A percentile compares a stretch with the other conserved stretches of the same genome.
Conservation (phyloP, 2,797 vertebrate species). For the Echiichthys vipera region DNA sequence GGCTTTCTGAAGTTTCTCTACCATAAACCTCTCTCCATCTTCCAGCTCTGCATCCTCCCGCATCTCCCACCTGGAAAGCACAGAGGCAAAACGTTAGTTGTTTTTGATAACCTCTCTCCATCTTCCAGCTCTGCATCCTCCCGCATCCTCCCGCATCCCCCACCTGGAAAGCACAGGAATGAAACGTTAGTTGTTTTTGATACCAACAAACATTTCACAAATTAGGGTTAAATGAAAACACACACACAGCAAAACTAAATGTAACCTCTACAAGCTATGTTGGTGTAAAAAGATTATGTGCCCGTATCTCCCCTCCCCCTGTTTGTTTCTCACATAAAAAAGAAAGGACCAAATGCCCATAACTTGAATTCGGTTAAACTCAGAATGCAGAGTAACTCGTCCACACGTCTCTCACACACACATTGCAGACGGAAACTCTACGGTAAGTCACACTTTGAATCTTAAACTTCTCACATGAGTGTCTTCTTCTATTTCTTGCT, state of each 20-base stretch:
- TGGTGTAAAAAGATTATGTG: neutral
- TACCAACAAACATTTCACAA: slow-evolving; percentile 24
- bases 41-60: slow-evolving; percentile 88
- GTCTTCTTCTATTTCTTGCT: slow-evolving; percentile 24
- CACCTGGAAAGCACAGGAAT: slow-evolving; percentile 87
- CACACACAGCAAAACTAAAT: slow-evolving; percentile 6
- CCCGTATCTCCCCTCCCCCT: neutral
- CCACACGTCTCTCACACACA: slow-evolving; percentile 1
- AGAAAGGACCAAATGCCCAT: neutral
- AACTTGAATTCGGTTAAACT: neutral
- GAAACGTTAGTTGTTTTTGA: slow-evolving; percentile 47
- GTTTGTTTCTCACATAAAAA: slow-evolving; percentile 4
- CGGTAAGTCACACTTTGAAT: slow-evolving; percentile 11
- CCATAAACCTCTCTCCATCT: slow-evolving; percentile 88
- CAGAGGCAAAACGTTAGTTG: slow-evolving; percentile 40
- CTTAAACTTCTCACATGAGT: slow-evolving; percentile 38
- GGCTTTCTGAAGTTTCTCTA: slow-evolving; percentile 87
- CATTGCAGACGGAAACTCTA: slow-evolving; percentile 12
- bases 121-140: slow-evolving; percentile 88
- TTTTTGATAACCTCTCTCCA: slow-evolving; percentile 86
- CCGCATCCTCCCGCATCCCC: slow-evolving; percentile 96
- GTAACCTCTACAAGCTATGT: neutral
- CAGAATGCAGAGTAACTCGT: slow-evolving; percentile 21
- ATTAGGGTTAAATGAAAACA: slow-evolving; percentile 34
- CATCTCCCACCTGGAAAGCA: slow-evolving; percentile 94